These are phyloP conservation scores for Tauraco hartlaubi DNA, from an alignment of 2,797 vertebrate species.

Conservation along the genomic window DNA sequence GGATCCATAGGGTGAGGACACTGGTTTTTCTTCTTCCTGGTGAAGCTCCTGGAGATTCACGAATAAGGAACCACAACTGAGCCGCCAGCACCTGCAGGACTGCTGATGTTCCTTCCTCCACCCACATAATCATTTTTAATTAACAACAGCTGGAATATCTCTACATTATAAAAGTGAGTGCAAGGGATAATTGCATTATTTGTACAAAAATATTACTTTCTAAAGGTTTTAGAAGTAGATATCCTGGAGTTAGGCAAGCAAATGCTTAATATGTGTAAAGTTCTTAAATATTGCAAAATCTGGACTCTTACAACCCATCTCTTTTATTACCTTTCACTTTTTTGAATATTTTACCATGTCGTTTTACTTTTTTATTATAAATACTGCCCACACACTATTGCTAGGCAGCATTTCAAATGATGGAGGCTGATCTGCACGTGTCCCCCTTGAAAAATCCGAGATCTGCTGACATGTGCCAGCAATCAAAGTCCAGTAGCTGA, in stretches of 20 bases:
- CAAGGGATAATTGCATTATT: neutral
- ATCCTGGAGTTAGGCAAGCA: neutral
- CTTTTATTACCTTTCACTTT: neutral
- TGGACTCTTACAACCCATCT: neutral
- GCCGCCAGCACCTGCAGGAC: neutral
- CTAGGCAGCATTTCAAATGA: slow-evolving; percentile 25
- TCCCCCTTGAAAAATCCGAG: neutral
- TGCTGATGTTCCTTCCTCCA: neutral
- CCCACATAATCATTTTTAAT: neutral
- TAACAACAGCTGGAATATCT: neutral
- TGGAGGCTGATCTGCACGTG: neutral
- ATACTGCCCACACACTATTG: neutral
- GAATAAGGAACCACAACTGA: neutral
- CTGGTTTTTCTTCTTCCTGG: neutral
- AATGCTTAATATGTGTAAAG: neutral
- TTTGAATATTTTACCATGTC: slow-evolving; percentile 17
- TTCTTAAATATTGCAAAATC: slow-evolving; percentile 37
- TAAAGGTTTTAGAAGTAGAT: slow-evolving; percentile 10
- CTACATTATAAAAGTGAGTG: neutral
- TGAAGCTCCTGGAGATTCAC: neutral
- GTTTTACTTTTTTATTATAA: slow-evolving; percentile 38
- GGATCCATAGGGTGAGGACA: neutral
- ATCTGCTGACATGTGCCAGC: neutral
- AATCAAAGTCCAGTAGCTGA: slow-evolving; percentile 14
- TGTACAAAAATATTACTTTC: neutral